Evolutionary conservation across 2,888 invertebrate species (phyloP), one percentile per base, ranked within the genome.

Genomic region (Zhuqinia jingwanae): DNA sequence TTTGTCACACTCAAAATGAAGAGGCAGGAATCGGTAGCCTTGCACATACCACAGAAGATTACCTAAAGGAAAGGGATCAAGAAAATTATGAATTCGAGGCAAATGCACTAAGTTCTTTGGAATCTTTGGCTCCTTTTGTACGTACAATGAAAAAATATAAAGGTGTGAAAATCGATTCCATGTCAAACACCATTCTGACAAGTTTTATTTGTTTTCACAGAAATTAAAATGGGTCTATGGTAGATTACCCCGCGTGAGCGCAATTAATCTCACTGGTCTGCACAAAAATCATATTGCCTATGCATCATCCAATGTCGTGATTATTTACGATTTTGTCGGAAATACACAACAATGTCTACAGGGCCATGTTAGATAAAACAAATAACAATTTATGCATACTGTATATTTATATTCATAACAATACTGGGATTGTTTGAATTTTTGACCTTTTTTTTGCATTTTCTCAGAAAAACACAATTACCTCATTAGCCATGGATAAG

Each of bases 311-410:
- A 91, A 90, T 50, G 80, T 87, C 47, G 68, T 90, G 25, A 73
- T 91, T 22, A 70, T 90, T 20, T 89, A 83, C 47, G 90, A 91
- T 53, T 91, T 85, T 78, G 83, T 89, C 2, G 85, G 79, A 17
- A 90, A 91, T 81, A 53, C 70, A 0, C 91, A 91, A 77, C 60
- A 86, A 8, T 88, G 90, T 58, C 88, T 91, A 17, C 91, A 90
- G 63, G 91, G 91, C 45, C 90, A 91, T 85, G 90, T 91, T 85
- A 81, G 84, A 50, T 20, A 0, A 45, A 25, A 50, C 65, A 36
- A 36, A 6, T 36, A 36, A 36, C 36, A 36, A 36, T n/a, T n/a
- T n/a, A n/a, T n/a, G n/a, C n/a, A n/a, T n/a, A 36, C 36, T 36
- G 36, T 36, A 6, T 6, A 36, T 8, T 36, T 36, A 36, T 6